A percentile compares a stretch with the other conserved stretches of the same genome.
phyloP scores from a whole-genome alignment of 2,113 vertebrate species.

The Acinonyx jubatus region DNA sequence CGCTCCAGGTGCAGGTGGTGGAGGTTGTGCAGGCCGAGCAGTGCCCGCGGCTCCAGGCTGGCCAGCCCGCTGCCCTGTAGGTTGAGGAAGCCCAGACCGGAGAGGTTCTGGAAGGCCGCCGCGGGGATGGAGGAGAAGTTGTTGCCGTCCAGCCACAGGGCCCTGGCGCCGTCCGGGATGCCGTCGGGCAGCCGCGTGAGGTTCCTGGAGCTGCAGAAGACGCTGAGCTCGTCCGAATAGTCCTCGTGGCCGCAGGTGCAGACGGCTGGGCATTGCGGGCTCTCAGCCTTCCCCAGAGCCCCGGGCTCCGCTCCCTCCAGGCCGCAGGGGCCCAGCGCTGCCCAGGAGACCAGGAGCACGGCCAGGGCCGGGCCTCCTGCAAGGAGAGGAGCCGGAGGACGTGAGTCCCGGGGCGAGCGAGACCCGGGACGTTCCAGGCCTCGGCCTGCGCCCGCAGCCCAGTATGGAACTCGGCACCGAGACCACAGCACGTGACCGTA shows the following conservation, averaged over 20 bases:
- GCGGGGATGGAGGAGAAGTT: constrained; percentile 89
- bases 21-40: constrained; percentile 89
- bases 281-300: constrained; percentile 70
- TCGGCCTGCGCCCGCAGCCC: neutral
- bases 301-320: constrained; percentile 37
- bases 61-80: constrained; percentile 91
- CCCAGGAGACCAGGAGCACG: constrained; percentile 72
- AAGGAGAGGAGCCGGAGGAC: neutral
- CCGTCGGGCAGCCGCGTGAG: constrained; percentile 87
- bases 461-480: neutral
- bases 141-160: constrained; percentile 95
- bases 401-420: neutral
- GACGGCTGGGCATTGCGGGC: constrained; percentile 86
- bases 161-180: constrained; percentile 85
- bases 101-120: constrained; percentile 89
- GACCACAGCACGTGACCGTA: neutral
- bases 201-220: constrained; percentile 94
- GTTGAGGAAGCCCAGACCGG: constrained; percentile 92
- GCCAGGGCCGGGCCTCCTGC: constrained; percentile 60
- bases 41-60: constrained; percentile 89
- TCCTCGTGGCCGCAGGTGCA: constrained; percentile 92
- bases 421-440: neutral
- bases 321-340: constrained; percentile 24
- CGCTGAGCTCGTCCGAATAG: constrained; percentile 89
- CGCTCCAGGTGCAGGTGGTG: constrained; percentile 94